Evolutionary conservation across 2,888 invertebrate species (phyloP), one percentile per base, ranked within the genome.

Genomic region (Apodemia duryi): DNA sequence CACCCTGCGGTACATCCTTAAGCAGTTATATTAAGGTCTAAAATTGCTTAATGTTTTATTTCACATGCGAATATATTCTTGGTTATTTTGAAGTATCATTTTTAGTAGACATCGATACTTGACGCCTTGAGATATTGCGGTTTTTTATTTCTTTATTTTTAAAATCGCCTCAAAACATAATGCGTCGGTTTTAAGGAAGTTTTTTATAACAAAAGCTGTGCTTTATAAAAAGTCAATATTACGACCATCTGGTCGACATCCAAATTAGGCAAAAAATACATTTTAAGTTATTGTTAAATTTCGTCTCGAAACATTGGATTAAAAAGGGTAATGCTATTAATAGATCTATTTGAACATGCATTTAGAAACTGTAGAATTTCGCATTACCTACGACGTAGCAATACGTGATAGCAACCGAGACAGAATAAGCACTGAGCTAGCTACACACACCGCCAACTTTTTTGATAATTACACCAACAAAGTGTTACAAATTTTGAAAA

Each of bases 71-170:
- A 52, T 52, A 54, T 28, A 52, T 41, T 51, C 10, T 67, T 61
- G 64, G 65, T 57, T 63, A 65, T 28, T 64, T 60, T 69, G 69
- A 70, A 74, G 84, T 84, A 84, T 83, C 85, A 76, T 76, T 80
- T 83, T 82, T 77, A 76, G 77, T 76, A 76, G 84, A 80, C 82
- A 84, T 83, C 79, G 86, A 85, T 83, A 85, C 82, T 79, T 78
- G 80, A 84, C 77, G 82, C 80, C 74, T 76, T 64, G 68, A 68
- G 75, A 76, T 77, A 77, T 73, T 79, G 79, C 76, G 71, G 76
- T 79, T 83, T 79, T 79, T 80, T 75, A 70, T 66, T 66, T 64
- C 71, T 72, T 76, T 78, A 77, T 71, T 70, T 69, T 66, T 66
- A 32, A 35, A 67, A 52, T 54, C 38, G 52, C 38, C 32, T 67